These are phyloP conservation scores for Phrynosoma blainvillii DNA, from an alignment of 2,113 vertebrate species.

Conservation along the genomic window DNA sequence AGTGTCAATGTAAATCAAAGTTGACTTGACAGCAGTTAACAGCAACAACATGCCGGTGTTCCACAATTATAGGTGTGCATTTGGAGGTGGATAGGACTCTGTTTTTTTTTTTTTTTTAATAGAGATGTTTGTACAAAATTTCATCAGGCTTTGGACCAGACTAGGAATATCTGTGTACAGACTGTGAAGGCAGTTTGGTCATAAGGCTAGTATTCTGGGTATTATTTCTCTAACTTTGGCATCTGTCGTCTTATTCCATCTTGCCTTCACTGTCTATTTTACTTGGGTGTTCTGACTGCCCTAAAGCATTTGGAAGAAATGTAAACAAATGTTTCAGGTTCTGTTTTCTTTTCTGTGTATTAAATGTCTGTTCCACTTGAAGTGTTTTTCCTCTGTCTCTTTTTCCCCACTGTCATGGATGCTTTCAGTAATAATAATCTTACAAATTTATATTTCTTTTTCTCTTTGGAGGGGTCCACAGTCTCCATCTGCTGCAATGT, in stretches of 20 bases:
- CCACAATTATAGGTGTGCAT: no score
- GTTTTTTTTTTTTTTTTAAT: no score
- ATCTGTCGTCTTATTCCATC: constrained; percentile 5
- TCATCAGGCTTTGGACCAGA: neutral
- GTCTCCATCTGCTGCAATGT: neutral
- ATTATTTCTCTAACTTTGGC: constrained; percentile 4
- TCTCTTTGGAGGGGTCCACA: neutral
- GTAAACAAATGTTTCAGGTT: neutral
- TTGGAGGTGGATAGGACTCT: no score
- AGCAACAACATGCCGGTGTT: no score
- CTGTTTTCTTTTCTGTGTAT: neutral
- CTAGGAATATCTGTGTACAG: neutral
- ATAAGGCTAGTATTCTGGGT: neutral
- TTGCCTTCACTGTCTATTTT: neutral
- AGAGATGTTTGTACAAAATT: no score
- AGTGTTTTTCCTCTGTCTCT: neutral
- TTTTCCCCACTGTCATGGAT: neutral
- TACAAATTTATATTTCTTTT: neutral
- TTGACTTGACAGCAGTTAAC: no score
- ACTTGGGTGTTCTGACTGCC: constrained; percentile 3
- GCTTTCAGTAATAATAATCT: neutral
- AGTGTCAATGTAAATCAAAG: no score
- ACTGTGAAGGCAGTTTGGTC: neutral
- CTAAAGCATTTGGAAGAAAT: constrained; percentile 12
- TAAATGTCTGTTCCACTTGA: neutral